Conservation (phyloP, 2,888 invertebrate genomes). For the Druceiella hillmani region DNA sequence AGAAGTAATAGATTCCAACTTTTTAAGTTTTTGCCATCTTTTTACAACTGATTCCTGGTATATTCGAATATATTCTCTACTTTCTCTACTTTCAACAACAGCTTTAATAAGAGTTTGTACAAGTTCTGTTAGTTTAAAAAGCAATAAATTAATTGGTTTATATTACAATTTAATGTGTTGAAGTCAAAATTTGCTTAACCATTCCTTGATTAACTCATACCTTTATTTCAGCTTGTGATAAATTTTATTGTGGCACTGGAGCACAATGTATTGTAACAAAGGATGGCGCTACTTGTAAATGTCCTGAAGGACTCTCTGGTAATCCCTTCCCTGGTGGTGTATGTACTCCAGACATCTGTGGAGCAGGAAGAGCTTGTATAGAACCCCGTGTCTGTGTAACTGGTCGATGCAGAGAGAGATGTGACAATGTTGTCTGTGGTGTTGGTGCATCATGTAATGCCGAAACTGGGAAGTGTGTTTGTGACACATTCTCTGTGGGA, state of each 20-base stretch:
- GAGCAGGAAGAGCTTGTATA: conserved; percentile 68
- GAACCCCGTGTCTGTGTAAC: conserved; percentile 78
- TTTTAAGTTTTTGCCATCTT: too few species aligned
- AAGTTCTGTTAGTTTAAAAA: too few species aligned
- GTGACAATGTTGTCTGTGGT: conserved; percentile 82
- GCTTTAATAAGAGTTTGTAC: too few species aligned
- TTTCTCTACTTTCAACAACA: too few species aligned
- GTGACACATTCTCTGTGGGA: conserved; percentile 82
- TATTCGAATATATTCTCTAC: too few species aligned
- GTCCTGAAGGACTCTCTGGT: conserved; percentile 78
- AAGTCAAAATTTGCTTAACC: too few species aligned
- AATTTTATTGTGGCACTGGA: conserved; percentile 72
- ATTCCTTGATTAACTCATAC: conserved; percentile 3
- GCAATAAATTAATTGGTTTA: too few species aligned
- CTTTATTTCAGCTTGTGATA: conserved; percentile 61
- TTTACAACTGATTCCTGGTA: too few species aligned
- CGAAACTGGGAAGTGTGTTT: conserved; percentile 75
- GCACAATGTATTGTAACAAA: conserved; percentile 83
- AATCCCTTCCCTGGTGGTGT: conserved; percentile 90
- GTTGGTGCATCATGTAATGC: conserved; percentile 83
- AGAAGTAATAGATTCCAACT: too few species aligned
- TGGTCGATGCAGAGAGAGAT: conserved; percentile 83
- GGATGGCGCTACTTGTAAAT: conserved; percentile 82
- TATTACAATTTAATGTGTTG: too few species aligned
- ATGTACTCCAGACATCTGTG: conserved; percentile 78